Base-by-base conservation (phyloP, 2,113 vertebrate species). In the Polyodon spathula region DNA sequence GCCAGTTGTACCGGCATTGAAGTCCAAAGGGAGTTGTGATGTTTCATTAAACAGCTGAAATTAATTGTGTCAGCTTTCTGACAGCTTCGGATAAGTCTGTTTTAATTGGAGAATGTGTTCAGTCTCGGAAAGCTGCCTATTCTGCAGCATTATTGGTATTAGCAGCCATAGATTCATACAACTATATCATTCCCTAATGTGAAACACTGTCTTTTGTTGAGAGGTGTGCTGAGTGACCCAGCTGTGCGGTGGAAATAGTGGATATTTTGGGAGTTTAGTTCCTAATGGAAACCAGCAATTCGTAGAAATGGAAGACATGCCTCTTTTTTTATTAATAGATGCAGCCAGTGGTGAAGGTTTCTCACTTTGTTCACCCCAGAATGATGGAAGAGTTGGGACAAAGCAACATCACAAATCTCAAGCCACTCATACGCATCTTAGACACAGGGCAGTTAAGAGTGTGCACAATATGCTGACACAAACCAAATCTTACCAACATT, bases 21-120 rank as follows among this genome's bases (percentile, higher is more conserved):
- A 58, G 66, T 66, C 68, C 59, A 40, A 48, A 16, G 71, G 56
- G 66, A 67, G 46, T 56, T 44, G 67, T 60, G 58, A 67, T 68
- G 61, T 69, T 68, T 69, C 69, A 67, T 69, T 71, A 67, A 71
- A 63, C 50, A 67, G 58, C 58, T 37, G 39, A 66, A 60, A 67
- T 52, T 64, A 68, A 60, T 67, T 51, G 63, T 63, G 64, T 71
- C 71, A 73, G 71, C 71, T 61, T 58, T 71, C 71, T 73, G 61
- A 55, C 57, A 38, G 11, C 48, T 66, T 58, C 56, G 38, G 48
- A 52, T 53, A 71, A 57, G 62, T 56, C 63, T 66, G 55, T 38
- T 43, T 57, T 41, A 38, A 63, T 59, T 44, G 43, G 68, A 63
- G 64, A 62, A 66, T 69, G 60, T 58, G 60, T 70, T 69, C 61